A percentile compares a stretch with the other conserved stretches of the same genome.
Evolutionary conservation across 2,113 vertebrate genomes (phyloP).

Genomic region (Microcebus ravelobensis): DNA sequence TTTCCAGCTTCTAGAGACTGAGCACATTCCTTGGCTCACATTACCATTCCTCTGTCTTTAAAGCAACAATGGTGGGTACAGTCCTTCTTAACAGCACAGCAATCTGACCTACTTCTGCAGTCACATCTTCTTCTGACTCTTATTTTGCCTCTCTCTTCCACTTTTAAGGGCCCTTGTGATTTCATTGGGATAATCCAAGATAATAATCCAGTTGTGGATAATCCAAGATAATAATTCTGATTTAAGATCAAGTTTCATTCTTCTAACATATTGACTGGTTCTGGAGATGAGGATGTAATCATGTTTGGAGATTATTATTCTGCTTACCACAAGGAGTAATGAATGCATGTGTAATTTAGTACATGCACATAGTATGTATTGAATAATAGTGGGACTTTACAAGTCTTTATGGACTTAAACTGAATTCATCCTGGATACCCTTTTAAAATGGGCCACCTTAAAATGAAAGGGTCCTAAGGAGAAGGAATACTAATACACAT

Average conservation of each 20-base stretch:
- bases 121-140: background rate
- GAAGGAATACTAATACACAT: background rate
- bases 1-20: background rate
- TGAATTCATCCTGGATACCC: background rate
- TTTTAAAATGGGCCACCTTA: background rate
- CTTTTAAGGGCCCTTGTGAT: background rate
- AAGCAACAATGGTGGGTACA: background rate
- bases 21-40: background rate
- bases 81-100: background rate
- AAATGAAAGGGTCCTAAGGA: background rate
- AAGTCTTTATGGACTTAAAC: background rate
- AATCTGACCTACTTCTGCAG: background rate
- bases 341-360: background rate
- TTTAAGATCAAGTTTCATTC: background rate
- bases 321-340: background rate
- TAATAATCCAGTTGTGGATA: background rate
- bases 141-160: background rate
- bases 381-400: background rate
- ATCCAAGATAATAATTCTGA: background rate
- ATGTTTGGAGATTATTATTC: background rate
- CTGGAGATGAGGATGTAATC: background rate
- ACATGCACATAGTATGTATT: background rate
- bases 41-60: background rate
- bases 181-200: background rate
- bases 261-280: background rate